Percentiles rank a stretch among this genome's conserved stretches.
Conservation (phyloP, 1,140 invertebrate species). For the Dinoponera quadriceps region DNA sequence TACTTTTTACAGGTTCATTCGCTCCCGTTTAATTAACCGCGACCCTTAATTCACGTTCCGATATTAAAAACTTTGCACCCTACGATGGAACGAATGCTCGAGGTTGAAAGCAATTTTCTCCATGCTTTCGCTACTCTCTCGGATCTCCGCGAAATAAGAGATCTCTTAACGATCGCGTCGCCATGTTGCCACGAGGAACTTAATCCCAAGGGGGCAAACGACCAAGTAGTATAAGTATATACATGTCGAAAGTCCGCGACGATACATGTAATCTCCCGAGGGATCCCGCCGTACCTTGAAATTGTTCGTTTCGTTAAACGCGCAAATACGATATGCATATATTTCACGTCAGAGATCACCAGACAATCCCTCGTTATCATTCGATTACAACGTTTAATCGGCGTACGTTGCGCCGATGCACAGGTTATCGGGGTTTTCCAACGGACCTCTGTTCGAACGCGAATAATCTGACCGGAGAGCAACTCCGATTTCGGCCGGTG, state of each 20-base stretch:
- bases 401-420: slow-evolving; percentile 11
- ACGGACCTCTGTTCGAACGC: neutral
- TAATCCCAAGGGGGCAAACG: neutral
- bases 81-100: slow-evolving; percentile 19
- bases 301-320: neutral
- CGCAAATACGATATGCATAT: neutral
- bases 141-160: neutral
- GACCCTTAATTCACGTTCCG: slow-evolving; percentile 78
- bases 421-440: neutral
- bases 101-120: slow-evolving; percentile 56
- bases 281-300: neutral
- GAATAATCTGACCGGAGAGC: slow-evolving; percentile 22
- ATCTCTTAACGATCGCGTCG: slow-evolving; percentile 4
- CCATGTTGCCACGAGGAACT: neutral
- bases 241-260: neutral
- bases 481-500: slow-evolving; percentile 9
- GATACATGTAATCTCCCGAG: neutral
- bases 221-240: neutral
- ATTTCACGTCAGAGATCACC: slow-evolving; percentile 20
- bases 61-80: slow-evolving; percentile 80
- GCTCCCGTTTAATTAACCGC: slow-evolving; percentile 81
- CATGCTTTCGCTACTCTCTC: neutral
- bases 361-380: slow-evolving; percentile 44
- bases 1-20: slow-evolving; percentile 70
- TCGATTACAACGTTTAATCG: slow-evolving; percentile 50